phyloP scores from a whole-genome alignment of 2,888 invertebrate species.

The Cataglyphis altisquamis region DNA sequence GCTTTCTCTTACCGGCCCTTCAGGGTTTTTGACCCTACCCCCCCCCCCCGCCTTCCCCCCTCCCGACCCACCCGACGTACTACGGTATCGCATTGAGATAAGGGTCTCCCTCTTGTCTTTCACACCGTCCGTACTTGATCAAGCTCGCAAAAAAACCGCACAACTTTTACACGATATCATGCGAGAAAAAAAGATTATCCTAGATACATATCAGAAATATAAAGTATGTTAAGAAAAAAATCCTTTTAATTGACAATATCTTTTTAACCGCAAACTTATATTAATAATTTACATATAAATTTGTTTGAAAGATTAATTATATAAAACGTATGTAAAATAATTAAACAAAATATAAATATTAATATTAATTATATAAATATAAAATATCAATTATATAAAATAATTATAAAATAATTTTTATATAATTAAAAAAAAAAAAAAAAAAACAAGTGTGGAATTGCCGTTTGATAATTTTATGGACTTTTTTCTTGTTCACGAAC shows the following conservation, averaged over 20 bases:
- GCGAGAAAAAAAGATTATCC: neutral
- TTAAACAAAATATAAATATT: too few species aligned
- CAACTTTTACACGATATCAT: constrained; percentile 56
- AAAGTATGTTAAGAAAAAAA: constrained; percentile 6
- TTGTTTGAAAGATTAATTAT: neutral
- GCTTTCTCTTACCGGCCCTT: constrained; percentile 64
- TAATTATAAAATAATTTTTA: too few species aligned
- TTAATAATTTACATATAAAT: neutral
- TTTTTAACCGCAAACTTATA: neutral
- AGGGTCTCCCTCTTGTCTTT: constrained; percentile 66
- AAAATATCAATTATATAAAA: too few species aligned
- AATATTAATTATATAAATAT: too few species aligned
- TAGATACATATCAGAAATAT: constrained; percentile 1
- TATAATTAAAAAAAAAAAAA: too few species aligned
- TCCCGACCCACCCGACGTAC: constrained; percentile 51
- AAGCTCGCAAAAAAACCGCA: constrained; percentile 62
- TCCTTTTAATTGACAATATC: neutral
- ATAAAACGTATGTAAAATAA: too few species aligned
- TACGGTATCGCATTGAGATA: constrained; percentile 70
- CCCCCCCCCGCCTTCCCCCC: constrained; percentile 46
- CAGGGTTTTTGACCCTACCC: constrained; percentile 72
- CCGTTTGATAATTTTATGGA: neutral
- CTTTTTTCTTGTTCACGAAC: neutral
- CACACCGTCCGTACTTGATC: constrained; percentile 54
- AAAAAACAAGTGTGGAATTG: neutral